phyloP scores from a whole-genome alignment of 2,113 vertebrate genomes.

The Holacanthus passer region DNA sequence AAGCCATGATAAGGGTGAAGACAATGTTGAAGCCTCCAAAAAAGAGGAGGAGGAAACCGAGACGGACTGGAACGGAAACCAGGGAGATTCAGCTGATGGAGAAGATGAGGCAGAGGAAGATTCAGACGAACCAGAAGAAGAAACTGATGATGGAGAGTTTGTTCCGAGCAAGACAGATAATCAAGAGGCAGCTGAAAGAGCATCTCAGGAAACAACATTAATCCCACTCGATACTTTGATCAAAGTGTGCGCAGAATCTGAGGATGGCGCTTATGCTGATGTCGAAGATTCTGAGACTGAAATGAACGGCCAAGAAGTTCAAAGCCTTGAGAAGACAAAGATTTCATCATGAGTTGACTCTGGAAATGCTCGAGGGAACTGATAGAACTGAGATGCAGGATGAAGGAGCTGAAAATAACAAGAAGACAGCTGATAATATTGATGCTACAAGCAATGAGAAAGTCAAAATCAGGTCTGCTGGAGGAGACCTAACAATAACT shows the following conservation, averaged over 20 bases:
- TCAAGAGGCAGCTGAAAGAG: background rate
- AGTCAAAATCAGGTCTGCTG: background rate
- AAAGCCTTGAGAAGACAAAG: constrained; percentile 39
- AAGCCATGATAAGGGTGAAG: constrained; percentile 21
- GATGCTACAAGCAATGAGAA: background rate
- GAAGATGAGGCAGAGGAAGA: constrained; percentile 81
- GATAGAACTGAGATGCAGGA: constrained; percentile 8
- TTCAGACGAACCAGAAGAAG: constrained; percentile 57
- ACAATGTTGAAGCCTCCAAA: constrained; percentile 17
- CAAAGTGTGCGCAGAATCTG: constrained; percentile 60
- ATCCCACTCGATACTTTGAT: constrained; percentile 46
- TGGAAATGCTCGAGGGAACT: background rate
- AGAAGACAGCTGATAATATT: background rate
- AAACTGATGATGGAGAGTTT: constrained; percentile 31
- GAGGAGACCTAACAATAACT: background rate
- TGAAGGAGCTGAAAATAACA: background rate
- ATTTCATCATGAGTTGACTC: constrained; percentile 8
- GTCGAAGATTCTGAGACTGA: constrained; percentile 82
- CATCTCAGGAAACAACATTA: constrained; percentile 24
- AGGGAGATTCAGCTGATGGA: constrained; percentile 77
- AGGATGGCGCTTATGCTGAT: constrained; percentile 78
- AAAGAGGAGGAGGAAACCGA: constrained; percentile 54
- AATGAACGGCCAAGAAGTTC: constrained; percentile 34
- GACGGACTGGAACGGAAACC: constrained; percentile 47
- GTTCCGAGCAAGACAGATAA: background rate